Evolutionary conservation across 2,113 vertebrate species (phyloP).

Genomic region (Donacobius atricapilla): DNA sequence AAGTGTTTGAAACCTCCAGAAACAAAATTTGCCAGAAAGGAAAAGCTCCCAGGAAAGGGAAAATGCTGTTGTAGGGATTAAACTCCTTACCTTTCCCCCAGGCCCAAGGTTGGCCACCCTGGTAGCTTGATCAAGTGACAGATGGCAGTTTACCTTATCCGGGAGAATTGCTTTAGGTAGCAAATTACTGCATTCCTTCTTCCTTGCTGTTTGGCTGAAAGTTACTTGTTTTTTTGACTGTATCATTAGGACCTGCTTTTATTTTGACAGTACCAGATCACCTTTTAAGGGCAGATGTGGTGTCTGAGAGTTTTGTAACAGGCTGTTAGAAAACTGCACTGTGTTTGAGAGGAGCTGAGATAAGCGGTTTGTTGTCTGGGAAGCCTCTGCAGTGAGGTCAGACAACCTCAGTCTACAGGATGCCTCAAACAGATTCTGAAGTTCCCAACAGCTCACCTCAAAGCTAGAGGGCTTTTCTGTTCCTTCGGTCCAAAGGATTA

Average conservation of each 20-base stretch:
- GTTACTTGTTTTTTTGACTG: neutral
- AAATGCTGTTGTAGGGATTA: neutral
- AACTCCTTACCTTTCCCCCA: neutral
- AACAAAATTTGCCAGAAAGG: neutral
- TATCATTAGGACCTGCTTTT: neutral
- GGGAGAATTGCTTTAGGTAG: neutral
- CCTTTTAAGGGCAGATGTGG: neutral
- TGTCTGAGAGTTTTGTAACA: neutral
- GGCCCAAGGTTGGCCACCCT: neutral
- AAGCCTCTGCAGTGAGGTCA: neutral
- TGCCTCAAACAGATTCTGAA: neutral
- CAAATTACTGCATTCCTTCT: neutral
- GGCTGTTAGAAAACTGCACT: neutral
- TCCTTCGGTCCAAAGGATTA: neutral
- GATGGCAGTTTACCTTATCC: neutral
- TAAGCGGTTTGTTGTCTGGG: accelerated
- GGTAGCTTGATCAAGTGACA: neutral
- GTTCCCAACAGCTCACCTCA: accelerated
- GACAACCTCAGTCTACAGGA: neutral
- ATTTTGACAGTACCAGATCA: neutral
- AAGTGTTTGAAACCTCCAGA: neutral
- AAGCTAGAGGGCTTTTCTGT: neutral
- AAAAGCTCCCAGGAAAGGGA: neutral
- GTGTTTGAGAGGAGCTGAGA: neutral
- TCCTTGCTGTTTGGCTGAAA: neutral